phyloP scores from a whole-genome alignment of 2,888 invertebrate species.

The Brenthis ino region DNA sequence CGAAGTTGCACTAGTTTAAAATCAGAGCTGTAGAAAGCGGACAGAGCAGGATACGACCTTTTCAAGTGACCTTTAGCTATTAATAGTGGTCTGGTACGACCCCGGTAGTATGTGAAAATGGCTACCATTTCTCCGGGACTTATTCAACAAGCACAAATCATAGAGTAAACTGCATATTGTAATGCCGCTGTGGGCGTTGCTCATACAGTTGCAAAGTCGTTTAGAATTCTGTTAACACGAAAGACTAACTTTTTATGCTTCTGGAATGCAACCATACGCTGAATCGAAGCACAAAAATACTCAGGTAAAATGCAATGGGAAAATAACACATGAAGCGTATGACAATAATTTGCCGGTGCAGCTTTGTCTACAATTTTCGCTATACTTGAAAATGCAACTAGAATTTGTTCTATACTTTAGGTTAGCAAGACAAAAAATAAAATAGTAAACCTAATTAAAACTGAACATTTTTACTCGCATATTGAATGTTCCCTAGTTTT shows the following conservation, averaged over 20 bases:
- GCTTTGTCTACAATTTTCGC: too few species aligned
- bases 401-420: background rate
- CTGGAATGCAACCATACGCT: constrained; percentile 11
- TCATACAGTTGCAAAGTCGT: constrained; percentile 21
- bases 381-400: background rate
- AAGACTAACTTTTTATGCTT: constrained; percentile 12
- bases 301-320: background rate
- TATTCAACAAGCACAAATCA: constrained; percentile 57
- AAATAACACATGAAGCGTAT: background rate
- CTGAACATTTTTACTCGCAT: too few species aligned
- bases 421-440: too few species aligned
- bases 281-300: background rate
- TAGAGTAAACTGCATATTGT: constrained; percentile 38
- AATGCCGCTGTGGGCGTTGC: constrained; percentile 23
- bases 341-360: background rate
- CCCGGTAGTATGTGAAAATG: constrained; percentile 66
- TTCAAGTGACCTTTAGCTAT: constrained; percentile 68
- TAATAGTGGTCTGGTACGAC: constrained; percentile 59
- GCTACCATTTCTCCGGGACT: constrained; percentile 71
- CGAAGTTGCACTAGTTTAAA: constrained; percentile 66
- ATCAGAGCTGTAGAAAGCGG: constrained; percentile 68
- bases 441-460: too few species aligned
- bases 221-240: constrained; percentile 29
- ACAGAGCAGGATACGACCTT: constrained; percentile 75
- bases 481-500: constrained; percentile 12